Evolutionary conservation across 2,888 invertebrate genomes (phyloP).

Genomic region (Drosophila mimetica): DNA sequence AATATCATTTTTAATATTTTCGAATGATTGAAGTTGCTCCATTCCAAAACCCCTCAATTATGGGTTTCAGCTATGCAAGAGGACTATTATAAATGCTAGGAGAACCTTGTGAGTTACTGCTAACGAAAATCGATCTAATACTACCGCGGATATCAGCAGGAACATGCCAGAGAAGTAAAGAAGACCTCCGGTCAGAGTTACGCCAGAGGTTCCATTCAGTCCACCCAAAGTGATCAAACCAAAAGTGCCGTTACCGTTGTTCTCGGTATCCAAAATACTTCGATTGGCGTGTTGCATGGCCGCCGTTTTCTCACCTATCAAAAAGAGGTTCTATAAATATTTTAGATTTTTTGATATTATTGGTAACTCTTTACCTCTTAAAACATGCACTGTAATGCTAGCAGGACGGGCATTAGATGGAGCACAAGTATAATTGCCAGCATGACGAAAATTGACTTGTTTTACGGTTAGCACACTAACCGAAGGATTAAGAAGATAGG

Average conservation of each 20-base stretch:
- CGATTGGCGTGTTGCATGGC: conserved; percentile 84
- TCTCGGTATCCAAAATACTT: conserved; percentile 81
- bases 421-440: conserved; percentile 93
- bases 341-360: background rate
- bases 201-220: conserved; percentile 54
- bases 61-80: conserved; percentile 64
- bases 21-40: conserved; percentile 55
- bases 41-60: conserved; percentile 22
- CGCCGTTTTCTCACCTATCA: conserved; percentile 83
- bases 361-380: conserved; percentile 86
- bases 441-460: conserved; percentile 87
- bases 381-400: conserved; percentile 90
- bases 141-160: conserved; percentile 44
- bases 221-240: conserved; percentile 64
- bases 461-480: conserved; percentile 88
- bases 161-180: conserved; percentile 51
- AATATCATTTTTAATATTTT: conserved; percentile 50
- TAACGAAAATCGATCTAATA: conserved; percentile 33
- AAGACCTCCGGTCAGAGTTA: conserved; percentile 34
- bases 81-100: conserved; percentile 46
- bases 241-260: conserved; percentile 66
- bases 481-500: conserved; percentile 79
- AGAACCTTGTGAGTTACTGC: conserved; percentile 43
- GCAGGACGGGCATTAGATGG: conserved; percentile 91
- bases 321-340: background rate